Evolutionary conservation across 2,113 vertebrate genomes (phyloP).

Genomic region (Hippocampus mohnikei): DNA sequence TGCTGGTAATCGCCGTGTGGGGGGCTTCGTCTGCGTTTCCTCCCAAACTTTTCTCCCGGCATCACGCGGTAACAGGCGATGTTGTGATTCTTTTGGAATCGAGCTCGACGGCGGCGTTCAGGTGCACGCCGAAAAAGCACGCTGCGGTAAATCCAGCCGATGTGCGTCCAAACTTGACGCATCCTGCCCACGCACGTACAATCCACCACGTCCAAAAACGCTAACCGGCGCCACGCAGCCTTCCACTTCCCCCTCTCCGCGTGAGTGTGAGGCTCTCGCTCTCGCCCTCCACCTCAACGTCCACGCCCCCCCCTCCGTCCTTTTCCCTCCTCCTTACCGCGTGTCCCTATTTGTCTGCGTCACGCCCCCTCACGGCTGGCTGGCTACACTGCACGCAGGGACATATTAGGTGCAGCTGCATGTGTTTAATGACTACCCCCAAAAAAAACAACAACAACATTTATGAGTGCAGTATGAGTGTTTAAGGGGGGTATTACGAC

Average conservation of each 20-base stretch:
- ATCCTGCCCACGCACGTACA: not conserved
- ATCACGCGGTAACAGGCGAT: conserved; percentile 48
- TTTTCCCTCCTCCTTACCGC: conserved; percentile 1
- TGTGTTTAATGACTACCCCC: no score
- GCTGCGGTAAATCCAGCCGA: conserved; percentile 16
- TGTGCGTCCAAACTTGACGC: not conserved
- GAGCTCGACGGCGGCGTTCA: not conserved
- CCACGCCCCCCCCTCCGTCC: not conserved
- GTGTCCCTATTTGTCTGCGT: conserved; percentile 19
- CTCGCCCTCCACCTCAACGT: conserved; percentile 26
- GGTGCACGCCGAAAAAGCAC: conserved; percentile 26
- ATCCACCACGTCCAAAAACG: conserved; percentile 2
- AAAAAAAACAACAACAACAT: no score
- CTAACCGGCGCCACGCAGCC: not conserved
- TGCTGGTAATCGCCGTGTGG: not conserved
- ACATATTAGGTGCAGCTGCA: not conserved
- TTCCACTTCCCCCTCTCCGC: not conserved
- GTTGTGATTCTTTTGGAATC: not conserved
- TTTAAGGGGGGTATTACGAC: no score
- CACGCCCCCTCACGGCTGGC: conserved; percentile 36
- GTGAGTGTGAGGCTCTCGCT: not conserved
- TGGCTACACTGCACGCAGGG: conserved; percentile 44
- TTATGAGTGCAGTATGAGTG: no score
- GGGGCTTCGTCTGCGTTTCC: conserved; percentile 45
- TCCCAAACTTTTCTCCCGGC: conserved; percentile 65